Evolutionary conservation across 2,888 invertebrate species (phyloP), one percentile per base, ranked within the genome.

Genomic region (Linnaemya tessellans): DNA sequence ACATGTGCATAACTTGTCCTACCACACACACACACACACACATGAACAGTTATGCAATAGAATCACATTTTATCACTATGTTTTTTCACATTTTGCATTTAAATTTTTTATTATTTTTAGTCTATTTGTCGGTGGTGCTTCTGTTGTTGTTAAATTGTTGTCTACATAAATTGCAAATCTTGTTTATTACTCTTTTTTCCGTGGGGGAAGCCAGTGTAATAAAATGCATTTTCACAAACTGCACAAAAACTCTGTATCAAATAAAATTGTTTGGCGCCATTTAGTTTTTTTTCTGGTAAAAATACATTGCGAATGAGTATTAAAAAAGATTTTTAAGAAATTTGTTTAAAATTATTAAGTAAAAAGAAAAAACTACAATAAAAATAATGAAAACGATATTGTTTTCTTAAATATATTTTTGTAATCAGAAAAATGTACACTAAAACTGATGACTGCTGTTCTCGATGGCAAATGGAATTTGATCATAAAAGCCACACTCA

Each of bases 201-300:
- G n/a, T 10, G 13, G 62, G 73, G 13, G 62, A 68, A 60, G 64
- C 64, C 62, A 81, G 56, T 49, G 78, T 65, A 81, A 79, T 85
- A 85, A 85, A 84, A 85, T 84, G 84, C 81, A 84, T 74, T 84
- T 84, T 70, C 81, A 82, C 71, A 65, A 82, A 64, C 38, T 56
- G 46, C 64, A 78, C 60, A 67, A 73, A 46, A 56, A 49, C 35
- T 30, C 15, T 20, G n/a, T 51, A 70, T 30, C 60, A 51, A 51
- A 75, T 54, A 64, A 62, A 68, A 77, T 41, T 65, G 18, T 65
- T 82, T 82, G 82, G 82, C 82, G 82, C 82, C 82, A 78, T 64
- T 67, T 81, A 56, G 54, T 65, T 71, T 71, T 65, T 71, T 71
- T 68, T 51, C 38, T 70, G 22, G 9, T 20, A 67, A 68, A 67